Percentiles rank a stretch among this genome's conserved stretches.
Conservation (phyloP, 2,797 vertebrate genomes). For the Eulemur albifrons region DNA sequence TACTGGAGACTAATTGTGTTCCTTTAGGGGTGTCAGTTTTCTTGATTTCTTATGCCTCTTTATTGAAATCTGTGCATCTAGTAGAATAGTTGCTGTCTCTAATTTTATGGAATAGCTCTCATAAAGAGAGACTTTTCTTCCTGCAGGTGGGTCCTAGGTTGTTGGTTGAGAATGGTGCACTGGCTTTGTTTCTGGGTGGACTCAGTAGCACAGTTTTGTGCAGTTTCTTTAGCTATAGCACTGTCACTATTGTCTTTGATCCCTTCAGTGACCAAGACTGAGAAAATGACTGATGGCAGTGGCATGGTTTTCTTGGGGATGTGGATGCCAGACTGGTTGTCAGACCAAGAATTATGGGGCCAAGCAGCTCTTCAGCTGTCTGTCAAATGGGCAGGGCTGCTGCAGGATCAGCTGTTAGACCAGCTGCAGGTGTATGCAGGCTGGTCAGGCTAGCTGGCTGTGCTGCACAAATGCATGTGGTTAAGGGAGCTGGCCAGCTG, state of each 20-base stretch:
- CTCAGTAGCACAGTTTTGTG: neutral
- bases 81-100: neutral
- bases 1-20: neutral
- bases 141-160: neutral
- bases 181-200: neutral
- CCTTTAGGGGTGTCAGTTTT: neutral
- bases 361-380: neutral
- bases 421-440: too few species aligned
- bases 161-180: neutral
- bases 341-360: neutral
- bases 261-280: neutral
- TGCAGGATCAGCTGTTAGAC: neutral
- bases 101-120: neutral
- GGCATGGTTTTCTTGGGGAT: neutral
- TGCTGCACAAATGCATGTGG: neutral
- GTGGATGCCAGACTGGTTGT: neutral
- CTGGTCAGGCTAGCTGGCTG: neutral
- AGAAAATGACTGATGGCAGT: neutral
- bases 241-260: neutral
- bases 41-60: neutral
- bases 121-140: neutral
- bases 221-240: neutral
- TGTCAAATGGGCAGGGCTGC: neutral
- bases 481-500: neutral
- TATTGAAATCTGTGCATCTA: neutral